Percentiles rank a stretch among this genome's conserved stretches.
These are phyloP conservation scores for Hylaea fasciaria DNA, from an alignment of 2,888 invertebrate species.

Conservation along the genomic window DNA sequence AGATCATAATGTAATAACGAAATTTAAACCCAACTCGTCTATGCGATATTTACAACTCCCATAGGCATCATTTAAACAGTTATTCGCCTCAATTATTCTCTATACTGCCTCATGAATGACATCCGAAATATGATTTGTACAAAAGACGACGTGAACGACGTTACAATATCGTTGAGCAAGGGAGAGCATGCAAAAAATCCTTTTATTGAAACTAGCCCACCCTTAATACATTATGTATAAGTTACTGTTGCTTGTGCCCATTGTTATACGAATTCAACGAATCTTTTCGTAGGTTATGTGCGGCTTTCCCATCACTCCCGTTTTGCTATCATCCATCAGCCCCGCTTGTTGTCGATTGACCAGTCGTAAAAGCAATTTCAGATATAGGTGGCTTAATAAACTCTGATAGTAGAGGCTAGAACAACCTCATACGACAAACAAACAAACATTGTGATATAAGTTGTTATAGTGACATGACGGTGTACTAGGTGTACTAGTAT, in stretches of 20 bases:
- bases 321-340: no score
- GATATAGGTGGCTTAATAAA: no score
- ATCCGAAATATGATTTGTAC: conserved; percentile 66
- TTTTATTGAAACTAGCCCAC: conserved; percentile 82
- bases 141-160: conserved; percentile 61
- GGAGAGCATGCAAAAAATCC: conserved; percentile 77
- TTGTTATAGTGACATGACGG: no score
- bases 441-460: no score
- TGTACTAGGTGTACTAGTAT: no score
- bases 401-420: no score
- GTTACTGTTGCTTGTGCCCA: conserved; percentile 56
- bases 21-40: not conserved
- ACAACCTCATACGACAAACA: no score
- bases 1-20: no score
- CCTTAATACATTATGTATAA: conserved; percentile 82
- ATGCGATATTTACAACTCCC: not conserved
- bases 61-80: conserved; percentile 3
- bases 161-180: conserved; percentile 67
- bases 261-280: conserved; percentile 50
- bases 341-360: no score
- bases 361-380: no score
- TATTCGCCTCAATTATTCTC: conserved; percentile 39
- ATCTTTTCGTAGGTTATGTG: no score
- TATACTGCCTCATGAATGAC: conserved; percentile 50
- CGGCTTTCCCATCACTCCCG: no score